Evolutionary conservation across 2,113 vertebrate species (phyloP).

Genomic region (Trochalopteron elliotii): DNA sequence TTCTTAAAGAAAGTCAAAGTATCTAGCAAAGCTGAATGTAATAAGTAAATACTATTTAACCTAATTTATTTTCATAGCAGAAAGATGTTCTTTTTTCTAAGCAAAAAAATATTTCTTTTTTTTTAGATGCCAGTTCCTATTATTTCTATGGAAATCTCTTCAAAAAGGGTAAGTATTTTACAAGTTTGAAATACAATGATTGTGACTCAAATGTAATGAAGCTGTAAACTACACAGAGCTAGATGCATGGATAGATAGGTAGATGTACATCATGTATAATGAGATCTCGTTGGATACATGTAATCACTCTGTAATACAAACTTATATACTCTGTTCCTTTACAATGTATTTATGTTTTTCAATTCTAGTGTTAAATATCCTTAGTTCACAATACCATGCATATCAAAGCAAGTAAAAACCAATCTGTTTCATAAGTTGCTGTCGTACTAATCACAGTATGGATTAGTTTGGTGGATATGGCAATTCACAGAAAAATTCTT

Average conservation of each 20-base stretch:
- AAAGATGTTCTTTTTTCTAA: not conserved
- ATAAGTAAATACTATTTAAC: not conserved
- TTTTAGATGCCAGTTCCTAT: constrained; percentile 85
- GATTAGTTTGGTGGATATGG: not conserved
- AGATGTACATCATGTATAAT: not conserved
- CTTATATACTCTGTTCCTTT: not conserved
- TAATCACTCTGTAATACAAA: not conserved
- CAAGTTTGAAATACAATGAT: not conserved
- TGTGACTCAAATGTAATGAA: not conserved
- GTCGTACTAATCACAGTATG: not conserved
- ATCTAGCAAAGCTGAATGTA: not conserved
- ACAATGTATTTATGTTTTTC: not conserved
- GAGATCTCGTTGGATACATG: not conserved
- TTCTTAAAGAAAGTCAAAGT: not conserved
- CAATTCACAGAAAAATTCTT: not conserved
- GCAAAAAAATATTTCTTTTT: not conserved
- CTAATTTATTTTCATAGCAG: not conserved
- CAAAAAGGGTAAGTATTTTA: constrained; percentile 87
- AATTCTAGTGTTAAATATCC: not conserved
- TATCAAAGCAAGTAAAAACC: not conserved
- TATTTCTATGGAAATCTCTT: constrained; percentile 90
- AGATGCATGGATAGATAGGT: not conserved
- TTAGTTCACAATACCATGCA: not conserved
- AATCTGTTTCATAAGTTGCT: not conserved
- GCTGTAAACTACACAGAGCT: not conserved